Evolutionary conservation across 2,797 vertebrate genomes (phyloP), one percentile per base, ranked within the genome.

Genomic region (Crypturellus tataupa): DNA sequence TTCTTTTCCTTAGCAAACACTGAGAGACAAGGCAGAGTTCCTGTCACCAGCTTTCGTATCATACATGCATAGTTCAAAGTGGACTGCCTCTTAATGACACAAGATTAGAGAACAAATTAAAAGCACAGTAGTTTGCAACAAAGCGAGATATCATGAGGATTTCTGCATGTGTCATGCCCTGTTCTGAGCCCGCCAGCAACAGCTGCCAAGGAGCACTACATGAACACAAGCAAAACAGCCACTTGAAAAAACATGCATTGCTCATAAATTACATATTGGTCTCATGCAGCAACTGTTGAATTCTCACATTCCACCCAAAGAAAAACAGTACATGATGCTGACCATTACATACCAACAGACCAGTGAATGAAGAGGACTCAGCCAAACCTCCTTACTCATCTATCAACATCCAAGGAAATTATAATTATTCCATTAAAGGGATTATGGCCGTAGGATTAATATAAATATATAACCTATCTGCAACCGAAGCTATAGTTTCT

Each of bases 261-360:
- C 80, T 95, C 44, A 88, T 69, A 87, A 86, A 89, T 70, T 85
- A 92, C 78, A 68, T 42, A 88, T 12, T 29, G 71, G 96, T 94
- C 72, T 71, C 94, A 29, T 51, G 94, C 23, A 96, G 77, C 40
- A 91, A 39, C 12, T 71, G 87, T 7, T 10, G 21, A 94, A 91
- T 86, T 95, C 33, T 72, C 51, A 37, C 56, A 64, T 85, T 89
- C 90, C 31, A 62, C 5, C 18, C 80, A 83, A 92, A 93, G 67
- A 91, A 96, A 70, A 9, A 0, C 39, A 53, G 5, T 24, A 18
- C 21, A 62, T 69, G 80, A 94, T 73, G 62, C 68, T 21, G 42
- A 49, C 12, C 23, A 49, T 49, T 49, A 25, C 47, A 12, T 24
- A 24, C 12, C 77, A 27, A 58, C 1, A 65, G n/a, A 81, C 75